phyloP scores from a whole-genome alignment of 2,888 invertebrate genomes.

The Acanthosepion lycidas region DNA sequence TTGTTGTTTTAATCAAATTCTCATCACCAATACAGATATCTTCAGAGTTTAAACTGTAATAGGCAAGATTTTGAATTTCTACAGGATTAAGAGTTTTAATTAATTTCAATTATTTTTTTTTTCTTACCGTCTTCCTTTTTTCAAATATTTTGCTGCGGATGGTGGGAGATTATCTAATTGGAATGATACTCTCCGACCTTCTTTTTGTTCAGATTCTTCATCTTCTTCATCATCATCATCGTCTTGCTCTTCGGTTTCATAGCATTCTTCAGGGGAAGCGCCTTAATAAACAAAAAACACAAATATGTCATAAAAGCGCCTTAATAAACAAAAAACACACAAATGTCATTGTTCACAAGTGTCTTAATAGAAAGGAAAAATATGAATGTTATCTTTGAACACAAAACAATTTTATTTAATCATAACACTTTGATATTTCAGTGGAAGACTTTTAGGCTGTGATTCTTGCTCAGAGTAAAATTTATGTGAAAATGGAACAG shows the following conservation, averaged over 20 bases:
- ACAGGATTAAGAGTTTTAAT: not conserved
- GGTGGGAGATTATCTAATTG: slow-evolving; percentile 62
- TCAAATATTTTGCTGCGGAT: slow-evolving; percentile 55
- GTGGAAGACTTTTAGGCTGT: too few species aligned
- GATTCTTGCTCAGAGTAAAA: too few species aligned
- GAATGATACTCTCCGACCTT: slow-evolving; percentile 69
- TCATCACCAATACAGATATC: too few species aligned
- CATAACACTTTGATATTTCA: too few species aligned
- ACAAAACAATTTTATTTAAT: too few species aligned
- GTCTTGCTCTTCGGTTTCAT: slow-evolving; percentile 51
- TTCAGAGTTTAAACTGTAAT: too few species aligned
- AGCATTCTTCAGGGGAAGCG: slow-evolving; percentile 43
- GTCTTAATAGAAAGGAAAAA: too few species aligned
- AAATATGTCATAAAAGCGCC: not conserved
- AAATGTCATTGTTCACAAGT: too few species aligned
- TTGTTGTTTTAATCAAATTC: too few species aligned
- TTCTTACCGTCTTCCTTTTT: slow-evolving; percentile 63
- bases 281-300: not conserved
- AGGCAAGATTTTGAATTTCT: too few species aligned
- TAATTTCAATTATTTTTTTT: not conserved
- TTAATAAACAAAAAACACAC: not conserved
- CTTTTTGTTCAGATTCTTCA: slow-evolving; percentile 47
- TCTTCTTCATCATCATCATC: slow-evolving; percentile 45
- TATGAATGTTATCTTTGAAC: too few species aligned
- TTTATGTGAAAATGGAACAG: too few species aligned